These are phyloP conservation scores for Zaprionus capensis DNA, from an alignment of 1,140 invertebrate genomes.

Conservation along the genomic window DNA sequence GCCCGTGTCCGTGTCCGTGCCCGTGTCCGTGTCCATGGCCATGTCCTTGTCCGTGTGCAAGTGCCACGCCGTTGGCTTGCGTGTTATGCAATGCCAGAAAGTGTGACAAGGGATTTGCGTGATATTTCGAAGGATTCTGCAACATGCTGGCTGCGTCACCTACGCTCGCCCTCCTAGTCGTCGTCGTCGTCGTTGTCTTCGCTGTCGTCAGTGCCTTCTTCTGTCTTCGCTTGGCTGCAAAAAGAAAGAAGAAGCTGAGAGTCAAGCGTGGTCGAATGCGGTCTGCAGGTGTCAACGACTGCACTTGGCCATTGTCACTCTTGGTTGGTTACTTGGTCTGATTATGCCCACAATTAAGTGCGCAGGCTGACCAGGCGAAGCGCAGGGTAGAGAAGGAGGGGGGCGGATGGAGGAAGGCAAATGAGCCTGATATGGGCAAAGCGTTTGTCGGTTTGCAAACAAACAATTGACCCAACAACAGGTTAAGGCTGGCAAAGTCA, in stretches of 20 bases:
- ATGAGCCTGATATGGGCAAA: slow-evolving; percentile 11
- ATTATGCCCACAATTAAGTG: slow-evolving; percentile 71
- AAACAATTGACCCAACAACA: slow-evolving; percentile 52
- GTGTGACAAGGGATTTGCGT: slow-evolving; percentile 84
- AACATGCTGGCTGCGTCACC: slow-evolving; percentile 62
- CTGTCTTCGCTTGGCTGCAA: slow-evolving; percentile 29
- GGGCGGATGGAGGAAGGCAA: not conserved
- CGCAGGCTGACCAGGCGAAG: slow-evolving; percentile 31
- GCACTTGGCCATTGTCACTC: slow-evolving; percentile 37
- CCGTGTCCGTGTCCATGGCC: slow-evolving; percentile 28
- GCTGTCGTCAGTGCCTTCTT: not conserved
- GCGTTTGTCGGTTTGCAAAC: slow-evolving; percentile 20
- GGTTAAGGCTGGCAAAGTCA: slow-evolving; percentile 31
- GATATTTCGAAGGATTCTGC: slow-evolving; percentile 84
- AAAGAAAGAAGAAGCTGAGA: slow-evolving; percentile 45
- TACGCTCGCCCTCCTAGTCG: not conserved
- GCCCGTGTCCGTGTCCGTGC: slow-evolving; percentile 14
- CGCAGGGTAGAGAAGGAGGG: slow-evolving; percentile 29
- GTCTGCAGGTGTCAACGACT: slow-evolving; percentile 68
- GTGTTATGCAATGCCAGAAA: slow-evolving; percentile 83
- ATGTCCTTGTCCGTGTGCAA: slow-evolving; percentile 29
- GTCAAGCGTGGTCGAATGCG: slow-evolving; percentile 3
- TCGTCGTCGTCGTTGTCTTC: not conserved
- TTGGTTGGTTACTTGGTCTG: not conserved
- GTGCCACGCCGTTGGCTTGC: slow-evolving; percentile 59